Conservation (phyloP, 1,140 invertebrate genomes). For the Zaprionus ornatus region DNA sequence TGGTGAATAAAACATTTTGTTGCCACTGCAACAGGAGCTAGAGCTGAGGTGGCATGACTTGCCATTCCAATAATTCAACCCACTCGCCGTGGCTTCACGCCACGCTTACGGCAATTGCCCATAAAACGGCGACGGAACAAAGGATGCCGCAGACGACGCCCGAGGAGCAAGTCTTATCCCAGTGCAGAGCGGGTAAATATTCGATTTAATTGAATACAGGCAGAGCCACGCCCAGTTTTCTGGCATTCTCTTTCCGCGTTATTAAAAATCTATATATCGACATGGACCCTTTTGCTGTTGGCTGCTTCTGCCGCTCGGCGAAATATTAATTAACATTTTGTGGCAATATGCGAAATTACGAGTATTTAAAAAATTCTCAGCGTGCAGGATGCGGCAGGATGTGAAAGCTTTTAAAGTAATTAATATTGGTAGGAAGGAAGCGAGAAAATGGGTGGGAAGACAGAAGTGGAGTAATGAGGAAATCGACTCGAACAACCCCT, state of each 20-base stretch:
- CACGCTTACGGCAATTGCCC: slow-evolving; percentile 19
- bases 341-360: slow-evolving; percentile 57
- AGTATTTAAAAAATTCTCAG: slow-evolving; percentile 37
- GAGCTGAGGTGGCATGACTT: background rate
- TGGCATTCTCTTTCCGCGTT: background rate
- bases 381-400: slow-evolving; percentile 19
- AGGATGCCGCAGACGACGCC: background rate
- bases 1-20: slow-evolving; percentile 55
- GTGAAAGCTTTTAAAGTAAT: slow-evolving; percentile 58
- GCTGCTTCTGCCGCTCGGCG: slow-evolving; percentile 11
- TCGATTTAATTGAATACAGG: slow-evolving; percentile 26
- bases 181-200: slow-evolving; percentile 9
- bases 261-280: slow-evolving; percentile 27
- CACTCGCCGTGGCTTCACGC: slow-evolving; percentile 15
- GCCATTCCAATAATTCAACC: slow-evolving; percentile 13
- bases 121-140: slow-evolving; percentile 19
- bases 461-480: background rate
- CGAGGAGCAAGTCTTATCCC: slow-evolving; percentile 14
- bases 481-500: background rate
- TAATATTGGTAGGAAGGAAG: slow-evolving; percentile 42
- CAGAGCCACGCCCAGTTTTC: background rate
- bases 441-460: background rate
- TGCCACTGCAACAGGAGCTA: slow-evolving; percentile 35
- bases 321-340: slow-evolving; percentile 65
- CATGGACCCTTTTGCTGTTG: background rate